phyloP scores from a whole-genome alignment of 1,140 invertebrate species.

The Oreohelix idahoensis region DNA sequence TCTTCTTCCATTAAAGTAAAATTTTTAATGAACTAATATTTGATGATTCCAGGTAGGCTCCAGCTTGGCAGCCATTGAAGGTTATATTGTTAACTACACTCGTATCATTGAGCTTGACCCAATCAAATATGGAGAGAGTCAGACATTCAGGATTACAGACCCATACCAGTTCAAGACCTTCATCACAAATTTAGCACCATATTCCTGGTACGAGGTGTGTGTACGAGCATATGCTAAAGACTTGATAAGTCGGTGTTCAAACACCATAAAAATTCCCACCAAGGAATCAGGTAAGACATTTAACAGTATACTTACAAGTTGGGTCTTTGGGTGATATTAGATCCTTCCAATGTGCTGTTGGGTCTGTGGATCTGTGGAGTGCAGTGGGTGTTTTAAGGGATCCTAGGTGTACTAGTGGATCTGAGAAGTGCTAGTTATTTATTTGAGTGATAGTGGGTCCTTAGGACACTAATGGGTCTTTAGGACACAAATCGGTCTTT shows the following conservation, averaged over 20 bases:
- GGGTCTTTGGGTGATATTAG: no score
- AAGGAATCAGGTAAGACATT: constrained; percentile 72
- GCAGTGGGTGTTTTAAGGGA: no score
- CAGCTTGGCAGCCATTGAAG: constrained; percentile 80
- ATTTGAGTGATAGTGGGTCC: no score
- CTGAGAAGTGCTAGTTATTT: no score
- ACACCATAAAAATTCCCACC: constrained; percentile 73
- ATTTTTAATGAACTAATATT: no score
- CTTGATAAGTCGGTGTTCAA: constrained; percentile 85
- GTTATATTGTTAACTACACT: constrained; percentile 90
- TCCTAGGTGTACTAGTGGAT: no score
- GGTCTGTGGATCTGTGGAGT: no score
- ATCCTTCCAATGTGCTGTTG: no score
- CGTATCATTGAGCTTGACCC: constrained; percentile 49
- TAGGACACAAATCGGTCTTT: no score
- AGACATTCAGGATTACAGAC: constrained; percentile 56
- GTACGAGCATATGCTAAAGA: constrained; percentile 76
- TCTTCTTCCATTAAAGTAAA: no score
- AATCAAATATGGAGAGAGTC: constrained; percentile 46
- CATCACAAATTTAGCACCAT: constrained; percentile 84
- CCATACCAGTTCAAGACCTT: constrained; percentile 75
- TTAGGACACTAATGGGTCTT: no score
- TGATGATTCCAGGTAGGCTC: constrained; percentile 69
- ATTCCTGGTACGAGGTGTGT: constrained; percentile 86
- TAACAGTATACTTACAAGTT: background rate